Base-by-base conservation (phyloP, 2,888 invertebrate species). In the Thymelicus sylvestris region DNA sequence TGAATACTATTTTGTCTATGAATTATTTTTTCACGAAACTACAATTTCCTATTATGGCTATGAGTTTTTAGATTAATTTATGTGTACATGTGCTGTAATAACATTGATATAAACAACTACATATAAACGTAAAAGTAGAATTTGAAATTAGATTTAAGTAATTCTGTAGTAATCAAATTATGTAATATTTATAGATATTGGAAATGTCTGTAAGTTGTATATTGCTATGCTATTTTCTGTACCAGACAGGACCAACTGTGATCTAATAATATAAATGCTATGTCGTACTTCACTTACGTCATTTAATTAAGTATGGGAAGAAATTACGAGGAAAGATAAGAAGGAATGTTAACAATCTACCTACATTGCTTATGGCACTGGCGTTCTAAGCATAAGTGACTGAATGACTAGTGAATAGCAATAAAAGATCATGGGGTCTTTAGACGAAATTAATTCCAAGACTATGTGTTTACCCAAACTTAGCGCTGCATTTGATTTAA, bases 1-100 rank as follows among this genome's bases (percentile, higher is more conserved):
- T 57, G 57, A 57, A 57, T 57, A 57, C 57, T 57, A 57, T 57
- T 57, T 57, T 57, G 31, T 57, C 57, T 57, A 57, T 31, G 13
- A 38, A 57, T 57, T 57, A 38, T 57, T 57, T 50, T 57, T 31
- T 57, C 57, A 57, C 31, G 4, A 7, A 13, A 38, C 57, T 57
- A 57, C 31, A 38, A 38, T 38, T 13, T 57, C 31, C 57, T 57
- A 57, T 57, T 13, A 38, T 6, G 57, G 57, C 57, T 57, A 55
- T 55, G 31, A 57, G 38, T 57, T 13, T 38, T 57, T 13, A 57
- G 31, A 57, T 57, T 57, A 57, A 55, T 55, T 55, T 55, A 24
- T 38, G 5, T 7, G 31, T 61, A 31, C 31, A 24, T 15, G n/a
- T 61, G 10, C 61, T 44, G 19, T 61, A 61, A 44, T 41, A 57